phyloP scores from a whole-genome alignment of 1,140 invertebrate species.

The Acromyrmex echinatior region DNA sequence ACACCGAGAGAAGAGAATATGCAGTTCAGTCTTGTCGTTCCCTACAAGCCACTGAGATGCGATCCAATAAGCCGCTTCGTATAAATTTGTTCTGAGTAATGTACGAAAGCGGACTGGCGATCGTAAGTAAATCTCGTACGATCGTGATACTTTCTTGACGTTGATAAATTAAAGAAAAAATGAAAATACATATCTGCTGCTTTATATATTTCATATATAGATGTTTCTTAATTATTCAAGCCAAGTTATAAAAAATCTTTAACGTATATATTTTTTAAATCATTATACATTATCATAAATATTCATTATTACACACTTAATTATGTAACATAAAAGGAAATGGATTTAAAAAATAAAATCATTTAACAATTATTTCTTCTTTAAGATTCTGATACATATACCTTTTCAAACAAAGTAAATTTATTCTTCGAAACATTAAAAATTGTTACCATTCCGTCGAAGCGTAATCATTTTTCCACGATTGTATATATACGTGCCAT shows the following conservation, averaged over 20 bases:
- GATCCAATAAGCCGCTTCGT: slow-evolving; percentile 45
- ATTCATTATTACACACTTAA: not conserved
- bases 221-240: not conserved
- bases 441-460: slow-evolving; percentile 58
- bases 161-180: slow-evolving; percentile 25
- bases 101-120: slow-evolving; percentile 55
- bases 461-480: slow-evolving; percentile 47
- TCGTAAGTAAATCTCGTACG: slow-evolving; percentile 50
- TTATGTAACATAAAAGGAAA: not conserved
- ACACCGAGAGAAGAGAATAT: slow-evolving; percentile 63
- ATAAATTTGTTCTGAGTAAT: slow-evolving; percentile 59
- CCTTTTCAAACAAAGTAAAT: not conserved
- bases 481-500: slow-evolving; percentile 62
- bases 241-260: not conserved
- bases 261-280: not conserved
- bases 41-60: slow-evolving; percentile 46
- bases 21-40: slow-evolving; percentile 62
- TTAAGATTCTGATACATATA: not conserved
- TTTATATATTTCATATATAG: not conserved
- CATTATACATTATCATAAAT: not conserved
- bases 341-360: not conserved
- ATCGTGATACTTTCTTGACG: slow-evolving; percentile 55
- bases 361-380: not conserved
- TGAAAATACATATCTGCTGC: not conserved
- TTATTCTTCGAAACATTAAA: slow-evolving; percentile 55